phyloP scores from a whole-genome alignment of 2,888 invertebrate species.

The Sinohyriopsis cumingii region DNA sequence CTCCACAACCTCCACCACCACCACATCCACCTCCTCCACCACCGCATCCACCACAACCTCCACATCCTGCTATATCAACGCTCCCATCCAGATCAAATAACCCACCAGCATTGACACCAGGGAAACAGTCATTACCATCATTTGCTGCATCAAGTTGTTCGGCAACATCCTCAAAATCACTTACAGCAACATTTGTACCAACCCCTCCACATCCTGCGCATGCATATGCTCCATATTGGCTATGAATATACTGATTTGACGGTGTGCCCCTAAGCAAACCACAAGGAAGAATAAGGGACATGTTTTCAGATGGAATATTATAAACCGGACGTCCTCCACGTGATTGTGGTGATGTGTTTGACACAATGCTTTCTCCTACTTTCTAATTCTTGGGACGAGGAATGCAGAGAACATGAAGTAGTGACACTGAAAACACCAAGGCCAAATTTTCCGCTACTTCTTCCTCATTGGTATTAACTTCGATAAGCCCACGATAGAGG shows the following conservation, averaged over 20 bases:
- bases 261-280: constrained; percentile 69
- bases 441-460: constrained; percentile 73
- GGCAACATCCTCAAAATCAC: constrained; percentile 4
- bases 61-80: constrained; percentile 5
- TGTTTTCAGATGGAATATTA: constrained; percentile 50
- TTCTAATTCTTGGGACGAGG: constrained; percentile 64
- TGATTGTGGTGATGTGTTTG: background rate
- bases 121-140: constrained; percentile 6
- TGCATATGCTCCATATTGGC: constrained; percentile 14
- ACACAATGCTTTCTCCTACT: constrained; percentile 24
- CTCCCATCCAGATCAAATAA: constrained; percentile 8
- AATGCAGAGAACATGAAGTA: constrained; percentile 73
- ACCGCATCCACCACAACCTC: background rate
- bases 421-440: constrained; percentile 70
- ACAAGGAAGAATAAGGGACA: constrained; percentile 70
- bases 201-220: constrained; percentile 7
- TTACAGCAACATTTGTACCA: background rate
- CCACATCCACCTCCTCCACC: constrained; percentile 4
- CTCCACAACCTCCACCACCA: constrained; percentile 1
- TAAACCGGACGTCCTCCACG: constrained; percentile 10
- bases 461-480: constrained; percentile 33
- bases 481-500: constrained; percentile 53
- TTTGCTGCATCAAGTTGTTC: background rate
- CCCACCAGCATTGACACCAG: constrained; percentile 21
- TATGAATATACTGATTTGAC: constrained; percentile 54